Evolutionary conservation across 2,113 vertebrate species (phyloP).

Genomic region (Panthera tigris): DNA sequence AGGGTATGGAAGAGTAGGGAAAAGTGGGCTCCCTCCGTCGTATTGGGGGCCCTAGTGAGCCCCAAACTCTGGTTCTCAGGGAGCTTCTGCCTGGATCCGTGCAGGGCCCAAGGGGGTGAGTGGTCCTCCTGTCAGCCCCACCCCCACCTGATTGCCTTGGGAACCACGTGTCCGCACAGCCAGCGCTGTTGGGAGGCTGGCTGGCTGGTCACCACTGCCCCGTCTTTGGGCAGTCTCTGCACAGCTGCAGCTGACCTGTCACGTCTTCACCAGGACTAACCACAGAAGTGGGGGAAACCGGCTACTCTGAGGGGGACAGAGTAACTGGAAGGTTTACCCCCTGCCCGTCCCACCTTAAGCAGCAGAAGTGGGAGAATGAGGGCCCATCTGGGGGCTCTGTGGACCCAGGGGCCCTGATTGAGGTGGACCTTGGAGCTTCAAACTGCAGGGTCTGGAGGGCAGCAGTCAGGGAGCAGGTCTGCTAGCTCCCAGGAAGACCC

Average conservation of each 20-base stretch:
- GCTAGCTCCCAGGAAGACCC: neutral
- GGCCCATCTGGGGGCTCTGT: neutral
- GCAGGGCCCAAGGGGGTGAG: too few relatives aligned
- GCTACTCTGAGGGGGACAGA: neutral
- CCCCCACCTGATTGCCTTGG: neutral
- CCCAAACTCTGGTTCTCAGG: neutral
- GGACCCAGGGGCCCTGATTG: neutral
- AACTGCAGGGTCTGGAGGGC: neutral
- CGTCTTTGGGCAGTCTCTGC: neutral
- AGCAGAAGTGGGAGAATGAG: neutral
- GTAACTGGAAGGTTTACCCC: neutral
- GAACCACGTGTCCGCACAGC: neutral
- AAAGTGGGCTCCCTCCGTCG: neutral
- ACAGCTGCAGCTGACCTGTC: neutral
- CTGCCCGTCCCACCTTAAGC: fast-evolving
- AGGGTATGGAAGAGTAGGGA: neutral
- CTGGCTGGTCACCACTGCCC: too few relatives aligned
- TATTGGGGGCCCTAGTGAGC: neutral
- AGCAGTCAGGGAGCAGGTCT: neutral
- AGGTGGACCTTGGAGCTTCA: neutral
- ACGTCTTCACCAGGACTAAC: neutral
- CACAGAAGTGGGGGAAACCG: neutral
- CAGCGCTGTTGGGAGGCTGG: neutral
- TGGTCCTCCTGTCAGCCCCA: too few relatives aligned
- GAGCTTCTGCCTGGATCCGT: too few relatives aligned